Conservation (phyloP, 2,888 invertebrate genomes). For the Drosophila borealis region DNA sequence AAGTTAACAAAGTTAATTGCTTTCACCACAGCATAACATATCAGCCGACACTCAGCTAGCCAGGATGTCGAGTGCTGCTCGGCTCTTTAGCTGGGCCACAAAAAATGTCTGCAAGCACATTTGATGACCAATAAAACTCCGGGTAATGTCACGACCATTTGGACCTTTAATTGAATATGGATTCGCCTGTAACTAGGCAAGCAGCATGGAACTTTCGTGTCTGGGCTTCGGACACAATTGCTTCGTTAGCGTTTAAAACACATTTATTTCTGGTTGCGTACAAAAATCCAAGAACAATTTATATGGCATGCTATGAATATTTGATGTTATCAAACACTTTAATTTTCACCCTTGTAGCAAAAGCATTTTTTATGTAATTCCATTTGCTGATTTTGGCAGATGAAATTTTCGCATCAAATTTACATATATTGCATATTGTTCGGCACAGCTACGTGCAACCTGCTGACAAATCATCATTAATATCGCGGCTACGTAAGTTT, state of each 20-base stretch:
- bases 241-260: slow-evolving; percentile 71
- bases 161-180: slow-evolving; percentile 23
- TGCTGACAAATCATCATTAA: slow-evolving; percentile 71
- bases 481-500: slow-evolving; percentile 44
- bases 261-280: slow-evolving; percentile 34
- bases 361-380: slow-evolving; percentile 47
- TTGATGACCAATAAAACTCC: slow-evolving; percentile 16
- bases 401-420: slow-evolving; percentile 53
- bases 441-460: slow-evolving; percentile 45
- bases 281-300: slow-evolving; percentile 42
- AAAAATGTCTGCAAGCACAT: slow-evolving; percentile 2
- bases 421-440: slow-evolving; percentile 66
- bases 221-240: slow-evolving; percentile 58
- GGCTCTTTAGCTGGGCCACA: not conserved
- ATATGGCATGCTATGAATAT: slow-evolving; percentile 60
- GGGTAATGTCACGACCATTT: slow-evolving; percentile 25
- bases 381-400: slow-evolving; percentile 61
- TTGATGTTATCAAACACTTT: slow-evolving; percentile 61
- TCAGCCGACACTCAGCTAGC: not conserved
- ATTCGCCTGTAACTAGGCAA: slow-evolving; percentile 5
- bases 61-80: not conserved
- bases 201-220: slow-evolving; percentile 2
- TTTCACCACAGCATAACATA: slow-evolving; percentile 34
- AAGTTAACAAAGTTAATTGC: slow-evolving; percentile 35
- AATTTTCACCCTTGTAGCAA: slow-evolving; percentile 36